Evolutionary conservation across 2,888 invertebrate genomes (phyloP).

Genomic region (Hylaea fasciaria): DNA sequence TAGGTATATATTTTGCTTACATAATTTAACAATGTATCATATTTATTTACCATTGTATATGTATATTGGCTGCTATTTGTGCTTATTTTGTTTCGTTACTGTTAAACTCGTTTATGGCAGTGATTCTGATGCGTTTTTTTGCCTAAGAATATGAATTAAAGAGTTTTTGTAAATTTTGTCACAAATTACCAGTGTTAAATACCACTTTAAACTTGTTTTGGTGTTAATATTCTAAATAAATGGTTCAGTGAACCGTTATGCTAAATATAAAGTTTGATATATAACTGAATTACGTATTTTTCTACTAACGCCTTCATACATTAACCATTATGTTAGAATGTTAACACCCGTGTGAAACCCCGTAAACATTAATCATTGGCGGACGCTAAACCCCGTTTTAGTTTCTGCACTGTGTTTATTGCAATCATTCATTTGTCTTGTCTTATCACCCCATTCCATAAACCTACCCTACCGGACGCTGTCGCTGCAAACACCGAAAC

Average conservation of each 20-base stretch:
- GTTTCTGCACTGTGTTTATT: conserved; percentile 69
- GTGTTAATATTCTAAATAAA: conserved; percentile 51
- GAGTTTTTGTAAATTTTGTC: conserved; percentile 27
- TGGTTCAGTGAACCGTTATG: not conserved
- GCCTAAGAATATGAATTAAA: conserved; percentile 43
- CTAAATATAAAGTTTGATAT: not conserved
- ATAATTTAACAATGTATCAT: conserved; percentile 35
- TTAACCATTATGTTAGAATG: conserved; percentile 48
- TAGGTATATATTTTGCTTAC: conserved; percentile 45
- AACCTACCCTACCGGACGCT: conserved; percentile 73
- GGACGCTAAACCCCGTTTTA: conserved; percentile 73
- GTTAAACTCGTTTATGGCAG: conserved; percentile 35
- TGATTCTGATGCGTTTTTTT: conserved; percentile 38
- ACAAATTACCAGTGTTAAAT: conserved; percentile 68
- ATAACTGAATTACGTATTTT: not conserved
- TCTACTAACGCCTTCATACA: not conserved
- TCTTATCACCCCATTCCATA: conserved; percentile 84
- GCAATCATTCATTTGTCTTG: conserved; percentile 84
- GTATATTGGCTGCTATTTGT: conserved; percentile 58
- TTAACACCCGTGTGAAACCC: conserved; percentile 68
- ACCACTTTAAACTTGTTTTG: conserved; percentile 55
- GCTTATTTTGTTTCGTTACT: conserved; percentile 45
- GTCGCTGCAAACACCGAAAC: conserved; percentile 49
- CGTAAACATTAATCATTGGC: conserved; percentile 74
- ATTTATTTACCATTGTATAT: conserved; percentile 37